Conservation (phyloP, 2,113 vertebrate species). For the Cyrtonyx montezumae region DNA sequence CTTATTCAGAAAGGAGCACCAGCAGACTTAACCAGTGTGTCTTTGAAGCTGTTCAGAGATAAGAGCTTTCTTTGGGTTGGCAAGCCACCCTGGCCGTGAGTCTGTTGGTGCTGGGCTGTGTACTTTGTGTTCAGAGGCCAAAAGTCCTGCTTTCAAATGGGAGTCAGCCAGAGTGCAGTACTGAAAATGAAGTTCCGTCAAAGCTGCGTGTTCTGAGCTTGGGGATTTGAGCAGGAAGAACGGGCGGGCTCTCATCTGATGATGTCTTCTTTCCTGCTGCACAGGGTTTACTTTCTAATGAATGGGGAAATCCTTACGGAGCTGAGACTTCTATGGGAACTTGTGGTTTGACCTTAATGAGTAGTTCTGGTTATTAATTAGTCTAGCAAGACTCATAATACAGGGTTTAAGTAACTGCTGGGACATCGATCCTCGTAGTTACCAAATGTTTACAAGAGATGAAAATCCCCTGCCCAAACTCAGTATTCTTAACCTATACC, state of each 20-base stretch:
- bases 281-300: neutral
- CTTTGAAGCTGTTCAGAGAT: neutral
- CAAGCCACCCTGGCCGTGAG: fast-evolving
- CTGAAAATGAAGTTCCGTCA: no score
- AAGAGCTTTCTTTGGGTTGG: neutral
- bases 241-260: neutral
- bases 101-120: neutral
- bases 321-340: neutral
- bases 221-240: neutral
- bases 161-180: neutral
- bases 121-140: neutral
- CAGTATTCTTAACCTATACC: fast-evolving
- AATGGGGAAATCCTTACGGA: neutral
- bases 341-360: neutral
- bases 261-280: neutral
- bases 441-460: neutral
- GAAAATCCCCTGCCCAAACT: neutral
- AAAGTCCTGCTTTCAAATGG: neutral
- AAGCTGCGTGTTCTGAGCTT: neutral
- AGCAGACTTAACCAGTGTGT: fast-evolving
- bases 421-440: neutral
- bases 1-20: neutral
- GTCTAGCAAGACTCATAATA: fast-evolving
- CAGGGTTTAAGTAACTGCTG: neutral
- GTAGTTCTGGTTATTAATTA: neutral